Conservation (phyloP, 2,113 vertebrate species). For the Dipodomys stephensi region DNA sequence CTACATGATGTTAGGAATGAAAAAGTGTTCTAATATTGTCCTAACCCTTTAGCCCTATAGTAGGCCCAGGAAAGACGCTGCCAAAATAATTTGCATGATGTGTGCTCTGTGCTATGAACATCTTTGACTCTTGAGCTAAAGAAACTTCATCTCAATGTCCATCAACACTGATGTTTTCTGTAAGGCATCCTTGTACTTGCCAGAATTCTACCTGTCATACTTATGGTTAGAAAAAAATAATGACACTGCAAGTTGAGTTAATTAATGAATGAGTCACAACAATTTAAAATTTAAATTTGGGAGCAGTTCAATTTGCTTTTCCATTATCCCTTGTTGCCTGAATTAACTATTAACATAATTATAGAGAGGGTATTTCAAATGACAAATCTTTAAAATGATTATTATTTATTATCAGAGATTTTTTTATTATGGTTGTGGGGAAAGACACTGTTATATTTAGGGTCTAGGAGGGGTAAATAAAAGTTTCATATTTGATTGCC, state of each 20-base stretch:
- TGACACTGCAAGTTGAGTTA: slow-evolving; percentile 26
- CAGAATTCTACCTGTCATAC: slow-evolving; percentile 10
- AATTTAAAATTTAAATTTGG: slow-evolving; percentile 64
- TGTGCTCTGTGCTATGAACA: background rate
- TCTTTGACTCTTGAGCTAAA: slow-evolving; percentile 54
- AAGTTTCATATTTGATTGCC: slow-evolving; percentile 26
- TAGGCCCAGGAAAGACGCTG: background rate
- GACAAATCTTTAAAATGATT: background rate
- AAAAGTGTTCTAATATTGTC: slow-evolving; percentile 67
- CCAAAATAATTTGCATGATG: slow-evolving; percentile 40
- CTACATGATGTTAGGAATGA: slow-evolving; percentile 52
- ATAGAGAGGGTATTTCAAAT: background rate
- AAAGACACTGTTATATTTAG: background rate
- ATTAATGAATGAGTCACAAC: slow-evolving; percentile 43
- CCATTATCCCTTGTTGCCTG: background rate
- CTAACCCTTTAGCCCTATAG: slow-evolving; percentile 41
- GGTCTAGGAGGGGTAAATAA: background rate
- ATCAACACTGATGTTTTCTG: background rate
- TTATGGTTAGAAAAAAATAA: slow-evolving; percentile 49
- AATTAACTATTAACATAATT: background rate
- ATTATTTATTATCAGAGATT: background rate
- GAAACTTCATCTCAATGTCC: background rate
- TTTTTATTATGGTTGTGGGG: background rate
- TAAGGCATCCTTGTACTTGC: background rate
- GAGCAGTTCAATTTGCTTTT: background rate